A percentile compares a stretch with the other conserved stretches of the same genome.
These are phyloP conservation scores for Macropodus opercularis DNA, from an alignment of 2,797 vertebrate genomes.

Conservation along the genomic window DNA sequence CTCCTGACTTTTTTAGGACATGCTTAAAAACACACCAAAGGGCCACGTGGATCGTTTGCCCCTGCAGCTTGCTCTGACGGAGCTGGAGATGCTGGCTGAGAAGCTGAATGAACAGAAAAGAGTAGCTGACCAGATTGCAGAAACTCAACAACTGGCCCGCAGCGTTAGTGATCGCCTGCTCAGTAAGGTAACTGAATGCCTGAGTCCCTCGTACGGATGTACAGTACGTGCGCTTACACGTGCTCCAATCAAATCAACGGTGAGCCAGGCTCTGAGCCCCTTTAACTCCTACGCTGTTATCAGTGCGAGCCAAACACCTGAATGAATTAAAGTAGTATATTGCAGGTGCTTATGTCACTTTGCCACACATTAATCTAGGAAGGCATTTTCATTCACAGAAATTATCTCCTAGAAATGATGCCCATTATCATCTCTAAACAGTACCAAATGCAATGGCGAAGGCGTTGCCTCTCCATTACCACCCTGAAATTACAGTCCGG, in stretches of 20 bases:
- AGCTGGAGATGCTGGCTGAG: slow-evolving; percentile 95
- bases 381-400: slow-evolving; percentile 70
- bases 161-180: slow-evolving; percentile 92
- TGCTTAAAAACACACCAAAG: slow-evolving; percentile 94
- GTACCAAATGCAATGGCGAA: slow-evolving; percentile 57
- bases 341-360: slow-evolving; percentile 57
- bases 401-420: slow-evolving; percentile 68
- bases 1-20: slow-evolving; percentile 83
- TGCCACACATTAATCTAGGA: slow-evolving; percentile 56
- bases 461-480: slow-evolving; percentile 74
- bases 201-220: slow-evolving; percentile 3
- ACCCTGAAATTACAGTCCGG: slow-evolving; percentile 70
- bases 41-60: slow-evolving; percentile 92
- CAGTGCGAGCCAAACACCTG: slow-evolving; percentile 59
- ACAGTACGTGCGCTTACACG: slow-evolving; percentile 12
- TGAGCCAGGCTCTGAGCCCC: slow-evolving; percentile 34
- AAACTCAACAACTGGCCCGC: slow-evolving; percentile 93
- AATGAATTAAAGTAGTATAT: slow-evolving; percentile 45
- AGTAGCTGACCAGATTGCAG: slow-evolving; percentile 91
- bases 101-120: slow-evolving; percentile 97
- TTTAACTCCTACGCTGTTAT: slow-evolving; percentile 49
- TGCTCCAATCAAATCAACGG: slow-evolving; percentile 39
- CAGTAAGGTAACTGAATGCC: slow-evolving; percentile 86
- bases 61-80: slow-evolving; percentile 93
- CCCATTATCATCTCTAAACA: slow-evolving; percentile 72